Base-by-base conservation (phyloP, 2,888 invertebrate genomes). In the Belgica antarctica region DNA sequence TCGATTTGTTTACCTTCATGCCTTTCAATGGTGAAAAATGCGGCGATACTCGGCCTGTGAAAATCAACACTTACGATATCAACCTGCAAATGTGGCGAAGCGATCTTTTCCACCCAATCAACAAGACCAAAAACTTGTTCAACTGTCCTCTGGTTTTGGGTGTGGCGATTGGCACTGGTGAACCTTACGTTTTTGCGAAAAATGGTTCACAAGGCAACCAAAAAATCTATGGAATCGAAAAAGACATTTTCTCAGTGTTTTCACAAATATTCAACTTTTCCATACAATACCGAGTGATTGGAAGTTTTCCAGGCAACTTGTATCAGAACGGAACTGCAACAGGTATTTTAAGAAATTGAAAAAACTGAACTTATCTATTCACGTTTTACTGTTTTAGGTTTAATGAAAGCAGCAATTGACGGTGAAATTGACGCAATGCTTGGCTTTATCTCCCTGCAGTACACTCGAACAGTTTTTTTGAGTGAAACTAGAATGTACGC, bases 261-360 rank as follows among this genome's bases (percentile, higher is more conserved):
- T 3, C 47, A 22, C 19, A 52, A 15, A 8, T 2, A 1, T 12
- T 68, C 1, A 68, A 68, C n/a, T 68, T 68, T 8, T 47, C 46
- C 8, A 1, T 47, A 15, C 2, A 41, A 17, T 66, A 19, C 10
- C 5, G 22, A 12, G 8, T 27, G 10, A 24, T 4, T 17, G 52
- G 52, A 52, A 22, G 4, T 3, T 17, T 22, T 22, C 52, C 5
- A 12, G 52, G 52, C 12, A 10, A 10, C 12, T 3, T 41, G 12
- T 41, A 22, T 52, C 15, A 24, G 12, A 68, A 68, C 25, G 68
- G 68, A 19, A 68, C 68, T 17, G 68, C 47, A n/a, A 34, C 25
- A 24, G 65, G 47, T 41, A 10, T 36, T 10, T 15, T 36, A 41
- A 46, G 36, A 63, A 41, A 63, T 15, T 1, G 34, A 41, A 41